These are phyloP conservation scores for Prionace glauca DNA, from an alignment of 2,797 vertebrate genomes.

Conservation along the genomic window DNA sequence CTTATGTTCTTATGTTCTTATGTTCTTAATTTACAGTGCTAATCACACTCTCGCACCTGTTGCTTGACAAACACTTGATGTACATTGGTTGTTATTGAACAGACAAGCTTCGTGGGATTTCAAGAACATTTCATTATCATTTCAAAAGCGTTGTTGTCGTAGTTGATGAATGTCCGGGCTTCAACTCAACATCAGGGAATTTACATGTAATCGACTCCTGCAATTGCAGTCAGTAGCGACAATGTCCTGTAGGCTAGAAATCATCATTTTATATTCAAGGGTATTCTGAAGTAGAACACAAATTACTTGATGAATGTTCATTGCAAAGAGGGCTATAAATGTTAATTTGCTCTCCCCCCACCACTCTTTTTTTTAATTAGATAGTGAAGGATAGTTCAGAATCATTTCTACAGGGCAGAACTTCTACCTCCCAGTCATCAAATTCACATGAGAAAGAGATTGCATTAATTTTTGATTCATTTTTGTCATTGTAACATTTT, in stretches of 20 bases:
- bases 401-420: neutral
- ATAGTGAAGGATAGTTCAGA: neutral
- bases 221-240: neutral
- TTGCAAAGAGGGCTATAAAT: neutral
- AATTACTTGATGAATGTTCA: constrained; percentile 20
- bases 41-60: neutral
- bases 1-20: too few relatives aligned
- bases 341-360: neutral
- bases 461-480: neutral
- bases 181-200: neutral
- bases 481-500: neutral
- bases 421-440: neutral
- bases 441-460: neutral
- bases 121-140: neutral
- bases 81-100: neutral
- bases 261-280: neutral
- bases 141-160: neutral
- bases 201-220: neutral
- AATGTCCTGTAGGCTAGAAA: neutral
- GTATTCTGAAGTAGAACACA: neutral
- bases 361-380: neutral
- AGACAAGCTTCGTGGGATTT: neutral
- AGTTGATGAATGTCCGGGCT: neutral
- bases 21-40: too few relatives aligned
- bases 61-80: neutral